These are phyloP conservation scores for Drosophila yakuba DNA, from an alignment of 1,140 invertebrate species.

Conservation along the genomic window DNA sequence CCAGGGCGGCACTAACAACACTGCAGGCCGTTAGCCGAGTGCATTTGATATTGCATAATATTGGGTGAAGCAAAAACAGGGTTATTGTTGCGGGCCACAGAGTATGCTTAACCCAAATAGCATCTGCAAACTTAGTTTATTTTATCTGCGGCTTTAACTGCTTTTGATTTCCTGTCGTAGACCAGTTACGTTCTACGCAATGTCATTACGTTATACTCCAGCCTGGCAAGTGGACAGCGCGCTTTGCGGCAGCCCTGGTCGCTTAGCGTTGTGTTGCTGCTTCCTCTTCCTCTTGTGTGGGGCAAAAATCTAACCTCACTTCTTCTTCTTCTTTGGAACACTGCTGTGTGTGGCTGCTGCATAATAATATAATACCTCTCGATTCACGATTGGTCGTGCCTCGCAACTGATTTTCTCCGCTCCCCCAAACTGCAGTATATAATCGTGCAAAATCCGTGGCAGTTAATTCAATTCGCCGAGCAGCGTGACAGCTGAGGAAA, in stretches of 20 bases:
- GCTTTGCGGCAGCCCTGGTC: conserved; percentile 20
- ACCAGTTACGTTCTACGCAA: conserved; percentile 21
- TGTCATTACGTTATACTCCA: background rate
- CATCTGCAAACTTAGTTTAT: background rate
- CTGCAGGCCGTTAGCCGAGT: conserved; percentile 12
- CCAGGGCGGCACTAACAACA: conserved; percentile 29
- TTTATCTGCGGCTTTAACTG: too few species aligned
- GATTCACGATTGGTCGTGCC: conserved; percentile 51
- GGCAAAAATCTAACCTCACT: conserved; percentile 53
- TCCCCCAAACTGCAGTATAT: conserved; percentile 8
- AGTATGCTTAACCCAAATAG: too few species aligned
- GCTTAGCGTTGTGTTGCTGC: conserved; percentile 24
- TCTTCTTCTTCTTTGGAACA: conserved; percentile 32
- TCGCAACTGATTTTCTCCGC: conserved; percentile 18
- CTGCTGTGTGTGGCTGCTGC: conserved; percentile 49
- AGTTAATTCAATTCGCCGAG: conserved; percentile 39
- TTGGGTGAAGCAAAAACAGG: background rate
- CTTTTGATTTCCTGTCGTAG: background rate
- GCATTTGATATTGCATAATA: conserved; percentile 44
- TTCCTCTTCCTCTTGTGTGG: conserved; percentile 34
- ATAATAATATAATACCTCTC: conserved; percentile 58
- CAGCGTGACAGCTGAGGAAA: conserved; percentile 5
- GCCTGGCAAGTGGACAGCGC: conserved; percentile 30
- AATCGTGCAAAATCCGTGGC: conserved; percentile 19
- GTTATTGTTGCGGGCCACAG: too few species aligned